Evolutionary conservation across 2,797 vertebrate genomes (phyloP), one percentile per base, ranked within the genome.

Genomic region (Synaphobranchus kaupii): DNA sequence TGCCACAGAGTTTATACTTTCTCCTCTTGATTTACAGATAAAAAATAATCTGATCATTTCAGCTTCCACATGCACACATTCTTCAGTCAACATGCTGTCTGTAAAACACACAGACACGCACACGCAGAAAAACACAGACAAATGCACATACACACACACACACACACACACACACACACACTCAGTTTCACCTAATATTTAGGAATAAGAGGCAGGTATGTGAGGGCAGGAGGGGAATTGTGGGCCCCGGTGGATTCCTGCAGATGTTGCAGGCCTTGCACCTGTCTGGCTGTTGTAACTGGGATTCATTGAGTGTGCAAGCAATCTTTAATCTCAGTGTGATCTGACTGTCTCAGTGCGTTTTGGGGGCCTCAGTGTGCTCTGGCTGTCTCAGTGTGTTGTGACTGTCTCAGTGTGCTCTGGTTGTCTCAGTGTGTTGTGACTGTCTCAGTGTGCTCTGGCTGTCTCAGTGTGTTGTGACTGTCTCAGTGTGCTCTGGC

Each of bases 111-210:
- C 28, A 76, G 9, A 80, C 56, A 83, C 17, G 12, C 39, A 50
- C 86, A 82, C 54, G 50, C 54, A 83, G 22, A 48, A 73, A 60
- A 54, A 86, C 52, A 31, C 17, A 85, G 1, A 52, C 84, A 85
- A 47, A 85, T 44, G 39, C 8, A 60, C 39, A 73, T 15, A 73
- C 60, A 71, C 83, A 48, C 20, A 25, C 39, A 80, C 44, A 10
- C 25, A 83, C 50, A 31, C 25, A 83, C 13, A 56, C 50, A 52
- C n/a, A 52, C 25, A 83, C 58, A 31, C 22, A 68, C 25, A n/a
- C 7, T 20, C 22, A 9, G 56, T 1, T 10, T 6, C 20, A 25
- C 15, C 54, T 12, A 56, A 2, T 56, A 56, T 56, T 10, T 12
- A 56, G 12, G 10, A 56, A 10, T 56, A 13, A 56, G 50, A 50